phyloP scores from a whole-genome alignment of 2,888 invertebrate genomes.

The Deilephila porcellus region DNA sequence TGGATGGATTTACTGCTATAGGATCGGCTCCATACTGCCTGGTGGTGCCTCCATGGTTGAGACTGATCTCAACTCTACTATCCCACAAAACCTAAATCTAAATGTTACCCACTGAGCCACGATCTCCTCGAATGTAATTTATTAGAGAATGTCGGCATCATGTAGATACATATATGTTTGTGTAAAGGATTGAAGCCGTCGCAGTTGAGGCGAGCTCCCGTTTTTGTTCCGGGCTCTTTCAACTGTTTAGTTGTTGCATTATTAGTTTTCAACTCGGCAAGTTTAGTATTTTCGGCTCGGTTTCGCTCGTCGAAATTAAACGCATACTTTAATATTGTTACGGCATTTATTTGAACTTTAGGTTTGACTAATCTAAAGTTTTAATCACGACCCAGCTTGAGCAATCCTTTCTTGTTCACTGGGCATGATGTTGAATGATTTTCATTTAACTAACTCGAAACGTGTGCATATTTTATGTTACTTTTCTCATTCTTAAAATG shows the following conservation, averaged over 20 bases:
- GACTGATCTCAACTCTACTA: no score
- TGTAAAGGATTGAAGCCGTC: slow-evolving; percentile 24
- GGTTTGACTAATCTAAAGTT: slow-evolving; percentile 56
- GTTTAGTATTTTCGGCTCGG: slow-evolving; percentile 68
- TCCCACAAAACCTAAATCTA: not conserved
- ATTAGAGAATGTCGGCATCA: not conserved
- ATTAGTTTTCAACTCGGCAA: slow-evolving; percentile 75
- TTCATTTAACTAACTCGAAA: slow-evolving; percentile 36
- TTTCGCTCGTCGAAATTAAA: slow-evolving; percentile 62
- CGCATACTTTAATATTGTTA: slow-evolving; percentile 54
- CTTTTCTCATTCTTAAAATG: not conserved
- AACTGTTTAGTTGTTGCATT: slow-evolving; percentile 69
- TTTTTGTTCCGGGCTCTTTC: slow-evolving; percentile 64
- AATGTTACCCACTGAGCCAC: not conserved
- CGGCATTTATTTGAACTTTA: slow-evolving; percentile 54
- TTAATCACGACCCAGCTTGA: slow-evolving; percentile 47
- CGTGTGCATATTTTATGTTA: not conserved
- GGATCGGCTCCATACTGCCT: no score
- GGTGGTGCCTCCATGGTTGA: no score
- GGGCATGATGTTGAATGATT: slow-evolving; percentile 39
- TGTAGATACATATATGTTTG: slow-evolving; percentile 28
- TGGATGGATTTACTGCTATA: no score
- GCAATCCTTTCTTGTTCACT: slow-evolving; percentile 47
- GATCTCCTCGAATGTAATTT: not conserved
- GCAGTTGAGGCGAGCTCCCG: slow-evolving; percentile 38